These are phyloP conservation scores for Periophthalmus magnuspinnatus DNA, from an alignment of 2,797 vertebrate genomes.

Conservation along the genomic window DNA sequence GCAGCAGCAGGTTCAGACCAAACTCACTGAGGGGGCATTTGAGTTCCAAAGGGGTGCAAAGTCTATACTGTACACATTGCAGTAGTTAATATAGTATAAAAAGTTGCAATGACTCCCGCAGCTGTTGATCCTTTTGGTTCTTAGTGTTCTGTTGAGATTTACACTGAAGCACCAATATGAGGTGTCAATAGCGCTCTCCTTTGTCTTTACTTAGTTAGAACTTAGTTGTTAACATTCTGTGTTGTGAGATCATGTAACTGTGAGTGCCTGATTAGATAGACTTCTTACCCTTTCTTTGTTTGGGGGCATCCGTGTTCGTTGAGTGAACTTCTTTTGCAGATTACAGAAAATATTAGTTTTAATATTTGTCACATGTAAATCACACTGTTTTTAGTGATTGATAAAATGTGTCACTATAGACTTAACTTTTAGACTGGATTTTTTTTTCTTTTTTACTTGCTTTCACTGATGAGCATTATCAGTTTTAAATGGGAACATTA, in stretches of 20 bases:
- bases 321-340: not conserved
- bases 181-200: not conserved
- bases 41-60: too few species aligned
- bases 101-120: not conserved
- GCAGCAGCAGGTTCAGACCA: too few species aligned
- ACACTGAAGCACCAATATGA: not conserved
- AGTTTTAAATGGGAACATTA: not conserved
- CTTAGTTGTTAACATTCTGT: not conserved
- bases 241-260: not conserved
- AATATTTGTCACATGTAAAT: not conserved
- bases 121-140: not conserved
- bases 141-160: not conserved
- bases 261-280: not conserved
- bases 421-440: too few species aligned
- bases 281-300: not conserved
- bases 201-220: not conserved
- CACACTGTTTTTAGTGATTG: not conserved
- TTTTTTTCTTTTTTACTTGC: too few species aligned
- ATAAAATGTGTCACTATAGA: not conserved
- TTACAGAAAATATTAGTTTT: not conserved
- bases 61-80: not conserved
- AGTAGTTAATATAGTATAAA: not conserved
- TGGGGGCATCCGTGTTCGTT: not conserved
- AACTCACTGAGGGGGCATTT: too few species aligned
- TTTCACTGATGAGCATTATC: too few species aligned